Evolutionary conservation across 2,888 invertebrate genomes (phyloP).

Genomic region (Anthophora plumipes): DNA sequence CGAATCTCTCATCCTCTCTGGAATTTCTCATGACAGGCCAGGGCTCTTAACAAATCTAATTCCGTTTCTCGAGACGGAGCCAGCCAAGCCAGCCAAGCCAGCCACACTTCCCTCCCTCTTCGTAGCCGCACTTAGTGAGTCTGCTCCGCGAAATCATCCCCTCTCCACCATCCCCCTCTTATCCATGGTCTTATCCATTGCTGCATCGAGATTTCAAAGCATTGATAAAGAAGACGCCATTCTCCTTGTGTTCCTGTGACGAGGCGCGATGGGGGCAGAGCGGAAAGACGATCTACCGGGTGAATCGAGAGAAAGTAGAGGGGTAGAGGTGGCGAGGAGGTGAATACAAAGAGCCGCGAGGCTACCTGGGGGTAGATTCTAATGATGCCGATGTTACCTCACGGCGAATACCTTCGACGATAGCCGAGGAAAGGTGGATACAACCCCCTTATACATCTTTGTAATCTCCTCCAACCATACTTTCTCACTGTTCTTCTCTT

Average conservation of each 20-base stretch:
- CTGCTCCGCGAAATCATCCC: conserved; percentile 36
- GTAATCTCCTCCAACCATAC: conserved; percentile 40
- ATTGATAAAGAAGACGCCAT: conserved; percentile 72
- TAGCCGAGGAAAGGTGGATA: conserved; percentile 62
- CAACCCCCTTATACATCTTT: conserved; percentile 41
- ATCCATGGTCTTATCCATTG: conserved; percentile 44
- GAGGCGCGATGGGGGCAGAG: not conserved
- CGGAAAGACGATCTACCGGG: conserved; percentile 54
- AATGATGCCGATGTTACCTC: conserved; percentile 79
- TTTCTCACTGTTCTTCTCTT: conserved; percentile 5
- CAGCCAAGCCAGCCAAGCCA: too few species aligned
- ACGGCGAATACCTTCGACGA: conserved; percentile 79
- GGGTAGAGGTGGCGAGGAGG: conserved; percentile 33
- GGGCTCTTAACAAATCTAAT: conserved; percentile 72
- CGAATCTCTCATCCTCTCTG: conserved; percentile 33
- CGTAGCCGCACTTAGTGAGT: conserved; percentile 9
- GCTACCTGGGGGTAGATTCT: conserved; percentile 76
- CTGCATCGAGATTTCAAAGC: conserved; percentile 71
- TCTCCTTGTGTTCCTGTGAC: conserved; percentile 38
- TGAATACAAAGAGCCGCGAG: conserved; percentile 61
- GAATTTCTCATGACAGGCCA: conserved; percentile 26
- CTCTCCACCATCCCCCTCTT: conserved; percentile 16
- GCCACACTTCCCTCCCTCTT: not conserved
- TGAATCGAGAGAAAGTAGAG: conserved; percentile 23
- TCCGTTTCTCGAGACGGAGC: conserved; percentile 57